phyloP scores from a whole-genome alignment of 1,140 invertebrate genomes.

The Hestina assimilis region DNA sequence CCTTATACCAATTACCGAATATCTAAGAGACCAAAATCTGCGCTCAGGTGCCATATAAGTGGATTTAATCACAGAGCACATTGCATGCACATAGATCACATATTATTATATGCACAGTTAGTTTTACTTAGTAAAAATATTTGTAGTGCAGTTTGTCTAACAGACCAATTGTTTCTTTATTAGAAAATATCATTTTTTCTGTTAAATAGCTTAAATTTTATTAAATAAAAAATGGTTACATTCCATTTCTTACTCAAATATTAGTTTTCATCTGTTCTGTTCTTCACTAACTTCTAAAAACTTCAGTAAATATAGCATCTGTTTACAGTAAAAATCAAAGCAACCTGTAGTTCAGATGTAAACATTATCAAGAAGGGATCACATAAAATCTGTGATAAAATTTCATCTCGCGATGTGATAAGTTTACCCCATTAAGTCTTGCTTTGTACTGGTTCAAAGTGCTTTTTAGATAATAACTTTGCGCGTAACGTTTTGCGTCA shows the following conservation, averaged over 20 bases:
- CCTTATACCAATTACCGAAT: constrained; percentile 26
- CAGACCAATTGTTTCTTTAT: too few relatives aligned
- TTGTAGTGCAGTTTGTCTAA: too few relatives aligned
- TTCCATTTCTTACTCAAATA: too few relatives aligned
- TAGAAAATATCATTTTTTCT: too few relatives aligned
- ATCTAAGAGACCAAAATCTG: constrained; percentile 45
- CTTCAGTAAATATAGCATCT: too few relatives aligned
- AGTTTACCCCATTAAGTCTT: constrained; percentile 25
- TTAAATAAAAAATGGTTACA: too few relatives aligned
- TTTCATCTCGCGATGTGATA: constrained; percentile 20
- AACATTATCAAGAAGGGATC: constrained; percentile 24
- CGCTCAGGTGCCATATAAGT: constrained; percentile 47
- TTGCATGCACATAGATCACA: background rate
- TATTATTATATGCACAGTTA: too few relatives aligned
- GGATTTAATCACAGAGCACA: background rate
- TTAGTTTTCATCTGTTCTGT: too few relatives aligned
- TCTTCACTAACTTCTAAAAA: too few relatives aligned
- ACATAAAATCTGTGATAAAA: constrained; percentile 36
- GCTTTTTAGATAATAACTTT: constrained; percentile 22
- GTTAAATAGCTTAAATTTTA: too few relatives aligned
- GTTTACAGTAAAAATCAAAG: constrained; percentile 10
- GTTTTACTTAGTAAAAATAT: too few relatives aligned
- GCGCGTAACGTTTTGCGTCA: constrained; percentile 33
- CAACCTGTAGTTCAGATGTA: constrained; percentile 13
- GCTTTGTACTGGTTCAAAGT: constrained; percentile 37